Percentiles rank a stretch among this genome's conserved stretches.
Evolutionary conservation across 2,888 invertebrate species (phyloP).

Genomic region (Pinctada fucata): DNA sequence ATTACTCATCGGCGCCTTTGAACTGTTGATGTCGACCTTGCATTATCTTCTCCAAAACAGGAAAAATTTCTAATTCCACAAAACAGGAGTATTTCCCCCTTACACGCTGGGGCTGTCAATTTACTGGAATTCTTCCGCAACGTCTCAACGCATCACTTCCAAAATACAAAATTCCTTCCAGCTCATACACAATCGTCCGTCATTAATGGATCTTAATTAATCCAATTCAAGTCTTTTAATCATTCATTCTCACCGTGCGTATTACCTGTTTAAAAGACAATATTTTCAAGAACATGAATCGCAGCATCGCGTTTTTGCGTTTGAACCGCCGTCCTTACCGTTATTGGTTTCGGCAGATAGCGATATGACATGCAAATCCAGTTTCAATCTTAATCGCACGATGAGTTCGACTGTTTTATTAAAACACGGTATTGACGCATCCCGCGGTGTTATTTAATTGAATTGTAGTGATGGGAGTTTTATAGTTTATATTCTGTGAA

Average conservation of each 20-base stretch:
- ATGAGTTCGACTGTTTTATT: background rate
- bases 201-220: conserved; percentile 4
- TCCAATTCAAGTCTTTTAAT: conserved; percentile 1
- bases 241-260: conserved; percentile 1
- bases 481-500: background rate
- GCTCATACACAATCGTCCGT: background rate
- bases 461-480: conserved; percentile 1
- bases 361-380: conserved; percentile 1
- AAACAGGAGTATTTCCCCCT: conserved; percentile 2
- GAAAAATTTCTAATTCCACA: conserved; percentile 1
- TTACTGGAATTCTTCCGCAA: background rate
- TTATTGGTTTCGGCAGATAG: background rate
- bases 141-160: background rate
- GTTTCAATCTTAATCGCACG: background rate
- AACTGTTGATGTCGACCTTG: background rate
- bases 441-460: conserved; percentile 1
- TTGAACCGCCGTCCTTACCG: background rate
- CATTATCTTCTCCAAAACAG: background rate
- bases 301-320: background rate
- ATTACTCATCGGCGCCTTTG: background rate
- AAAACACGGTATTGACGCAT: background rate
- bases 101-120: background rate
- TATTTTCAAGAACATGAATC: conserved; percentile 3
- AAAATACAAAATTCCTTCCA: conserved; percentile 4
- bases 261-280: conserved; percentile 4